phyloP scores from a whole-genome alignment of 1,140 invertebrate species.

The Teleogryllus occipitalis region DNA sequence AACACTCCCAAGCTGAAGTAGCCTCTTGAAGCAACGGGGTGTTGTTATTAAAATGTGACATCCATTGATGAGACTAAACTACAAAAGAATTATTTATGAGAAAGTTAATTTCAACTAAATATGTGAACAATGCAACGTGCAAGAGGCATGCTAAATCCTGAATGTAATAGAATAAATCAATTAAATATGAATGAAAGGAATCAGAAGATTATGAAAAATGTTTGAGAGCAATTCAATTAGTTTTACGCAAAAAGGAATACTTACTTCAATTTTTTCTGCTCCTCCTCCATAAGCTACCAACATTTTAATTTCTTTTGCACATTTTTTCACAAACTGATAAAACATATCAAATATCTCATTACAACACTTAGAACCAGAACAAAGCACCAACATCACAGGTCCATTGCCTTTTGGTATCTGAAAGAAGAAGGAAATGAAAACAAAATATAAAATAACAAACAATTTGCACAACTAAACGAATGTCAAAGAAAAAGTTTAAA shows the following conservation, averaged over 20 bases:
- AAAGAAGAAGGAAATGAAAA: not conserved
- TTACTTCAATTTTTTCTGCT: conserved; percentile 10
- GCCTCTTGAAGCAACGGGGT: conserved; percentile 32
- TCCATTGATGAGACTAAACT: conserved; percentile 34
- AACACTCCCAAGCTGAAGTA: conserved; percentile 25
- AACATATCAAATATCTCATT: conserved; percentile 9
- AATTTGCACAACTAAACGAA: not conserved
- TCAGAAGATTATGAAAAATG: too few species aligned
- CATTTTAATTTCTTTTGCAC: not conserved
- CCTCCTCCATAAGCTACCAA: conserved; percentile 17
- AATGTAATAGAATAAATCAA: too few species aligned
- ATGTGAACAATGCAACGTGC: too few species aligned
- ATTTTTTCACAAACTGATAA: not conserved
- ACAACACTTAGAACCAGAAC: conserved; percentile 13
- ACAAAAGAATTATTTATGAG: conserved; percentile 13
- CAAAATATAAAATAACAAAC: not conserved
- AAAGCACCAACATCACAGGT: conserved; percentile 16
- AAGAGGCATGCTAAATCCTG: too few species aligned
- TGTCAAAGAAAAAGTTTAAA: not conserved
- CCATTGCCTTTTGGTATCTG: conserved; percentile 15
- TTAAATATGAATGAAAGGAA: too few species aligned
- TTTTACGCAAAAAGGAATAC: not conserved
- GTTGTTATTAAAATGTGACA: conserved; percentile 39
- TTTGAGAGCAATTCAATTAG: conserved; percentile 18
- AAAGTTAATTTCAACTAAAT: too few species aligned